phyloP scores from a whole-genome alignment of 2,888 invertebrate genomes.

The Melieria crassipennis region DNA sequence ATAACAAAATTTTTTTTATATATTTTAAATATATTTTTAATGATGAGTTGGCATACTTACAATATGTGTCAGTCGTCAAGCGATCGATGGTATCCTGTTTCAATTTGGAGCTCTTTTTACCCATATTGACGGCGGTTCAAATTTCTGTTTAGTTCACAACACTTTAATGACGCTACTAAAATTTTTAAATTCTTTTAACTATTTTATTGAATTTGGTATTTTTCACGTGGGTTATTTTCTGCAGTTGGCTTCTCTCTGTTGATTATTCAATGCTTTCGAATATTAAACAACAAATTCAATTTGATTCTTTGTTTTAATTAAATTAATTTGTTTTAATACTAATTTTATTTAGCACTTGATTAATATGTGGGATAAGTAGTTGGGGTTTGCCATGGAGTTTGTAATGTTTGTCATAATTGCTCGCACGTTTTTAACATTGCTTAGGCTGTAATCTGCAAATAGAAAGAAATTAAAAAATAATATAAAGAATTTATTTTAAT shows the following conservation, averaged over 20 bases:
- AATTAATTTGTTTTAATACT: too few species aligned
- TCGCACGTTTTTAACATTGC: slow-evolving; percentile 11
- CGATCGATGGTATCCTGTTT: slow-evolving; percentile 95
- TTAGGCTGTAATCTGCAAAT: slow-evolving; percentile 4
- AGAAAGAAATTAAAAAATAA: neutral
- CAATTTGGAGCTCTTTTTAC: slow-evolving; percentile 95
- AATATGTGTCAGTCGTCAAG: slow-evolving; percentile 91
- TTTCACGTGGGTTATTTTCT: neutral
- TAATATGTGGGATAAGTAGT: too few species aligned
- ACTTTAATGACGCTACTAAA: neutral
- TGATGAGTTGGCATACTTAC: slow-evolving; percentile 70
- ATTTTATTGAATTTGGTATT: slow-evolving; percentile 1
- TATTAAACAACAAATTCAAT: neutral
- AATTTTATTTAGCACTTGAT: too few species aligned
- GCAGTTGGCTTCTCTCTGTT: neutral
- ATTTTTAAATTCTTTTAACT: slow-evolving; percentile 1
- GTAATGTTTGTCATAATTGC: slow-evolving; percentile 21
- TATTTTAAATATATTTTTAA: too few species aligned
- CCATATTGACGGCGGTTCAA: slow-evolving; percentile 72
- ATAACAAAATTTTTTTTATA: too few species aligned
- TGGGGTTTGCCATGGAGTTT: too few species aligned
- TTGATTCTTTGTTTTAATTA: neutral
- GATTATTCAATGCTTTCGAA: neutral
- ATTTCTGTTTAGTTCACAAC: slow-evolving; percentile 12
- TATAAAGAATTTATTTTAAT: too few species aligned